A percentile compares a stretch with the other conserved stretches of the same genome.
Conservation (phyloP, 2,113 vertebrate genomes). For the Sigmodon hispidus region DNA sequence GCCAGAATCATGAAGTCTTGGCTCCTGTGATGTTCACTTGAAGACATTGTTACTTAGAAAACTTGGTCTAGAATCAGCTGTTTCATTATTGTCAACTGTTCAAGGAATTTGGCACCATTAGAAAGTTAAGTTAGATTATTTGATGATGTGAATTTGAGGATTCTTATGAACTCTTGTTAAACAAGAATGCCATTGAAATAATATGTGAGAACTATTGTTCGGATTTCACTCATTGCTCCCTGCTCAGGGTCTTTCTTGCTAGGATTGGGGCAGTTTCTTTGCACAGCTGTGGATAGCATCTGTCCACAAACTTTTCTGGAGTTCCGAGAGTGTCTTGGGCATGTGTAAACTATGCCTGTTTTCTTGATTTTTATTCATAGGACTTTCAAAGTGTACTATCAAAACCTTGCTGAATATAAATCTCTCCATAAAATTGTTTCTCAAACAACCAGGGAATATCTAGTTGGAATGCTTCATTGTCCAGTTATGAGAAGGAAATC, state of each 20-base stretch:
- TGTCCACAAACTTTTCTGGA: slow-evolving; percentile 2
- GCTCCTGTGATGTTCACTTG: background rate
- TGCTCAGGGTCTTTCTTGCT: slow-evolving; percentile 20
- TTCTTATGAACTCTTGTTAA: background rate
- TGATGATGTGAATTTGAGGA: background rate
- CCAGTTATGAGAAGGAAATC: slow-evolving; percentile 55
- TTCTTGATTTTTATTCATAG: slow-evolving; percentile 52
- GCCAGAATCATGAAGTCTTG: background rate
- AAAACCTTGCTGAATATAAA: slow-evolving; percentile 35
- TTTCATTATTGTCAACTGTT: slow-evolving; percentile 21
- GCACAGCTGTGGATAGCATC: background rate
- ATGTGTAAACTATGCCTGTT: slow-evolving; percentile 40
- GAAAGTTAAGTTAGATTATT: slow-evolving; percentile 30
- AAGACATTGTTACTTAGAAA: slow-evolving; percentile 29
- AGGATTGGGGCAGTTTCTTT: slow-evolving; percentile 30
- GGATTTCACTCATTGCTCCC: slow-evolving; percentile 26
- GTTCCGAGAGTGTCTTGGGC: background rate
- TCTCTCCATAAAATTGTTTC: slow-evolving; percentile 52
- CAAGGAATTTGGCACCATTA: background rate
- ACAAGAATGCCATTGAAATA: slow-evolving; percentile 17
- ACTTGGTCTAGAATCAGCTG: slow-evolving; percentile 9
- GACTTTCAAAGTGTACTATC: slow-evolving; percentile 46
- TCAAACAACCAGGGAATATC: slow-evolving; percentile 25
- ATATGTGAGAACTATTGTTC: background rate
- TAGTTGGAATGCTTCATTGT: slow-evolving; percentile 55